A percentile compares a stretch with the other conserved stretches of the same genome.
Conservation (phyloP, 2,888 invertebrate genomes). For the Amiota mariae region DNA sequence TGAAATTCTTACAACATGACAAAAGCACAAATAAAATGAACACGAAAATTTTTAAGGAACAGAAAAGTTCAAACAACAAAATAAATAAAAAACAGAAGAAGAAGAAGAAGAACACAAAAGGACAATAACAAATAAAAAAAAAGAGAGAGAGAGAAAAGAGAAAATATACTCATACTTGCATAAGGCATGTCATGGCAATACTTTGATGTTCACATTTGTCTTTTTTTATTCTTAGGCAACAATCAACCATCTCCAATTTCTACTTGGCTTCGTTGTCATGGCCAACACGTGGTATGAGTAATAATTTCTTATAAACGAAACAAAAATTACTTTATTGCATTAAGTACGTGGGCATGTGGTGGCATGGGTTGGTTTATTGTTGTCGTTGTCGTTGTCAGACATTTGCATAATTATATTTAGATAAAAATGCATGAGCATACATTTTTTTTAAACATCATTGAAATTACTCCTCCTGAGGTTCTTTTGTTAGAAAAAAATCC, state of each 20-base stretch:
- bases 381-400: constrained; percentile 40
- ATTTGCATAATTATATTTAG: constrained; percentile 63
- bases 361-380: constrained; percentile 6
- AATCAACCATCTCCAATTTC: too few species aligned
- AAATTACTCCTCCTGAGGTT: neutral
- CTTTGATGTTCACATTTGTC: constrained; percentile 15
- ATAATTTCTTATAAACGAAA: neutral
- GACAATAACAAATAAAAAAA: neutral
- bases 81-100: neutral
- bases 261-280: neutral
- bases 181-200: constrained; percentile 33
- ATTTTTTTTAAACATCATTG: too few species aligned
- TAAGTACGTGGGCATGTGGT: constrained; percentile 13
- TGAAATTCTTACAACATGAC: constrained; percentile 69
- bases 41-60: constrained; percentile 44
- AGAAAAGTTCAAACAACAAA: constrained; percentile 32
- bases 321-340: neutral
- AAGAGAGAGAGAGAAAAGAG: too few species aligned
- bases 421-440: constrained; percentile 49
- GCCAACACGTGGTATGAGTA: constrained; percentile 16
- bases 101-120: constrained; percentile 19
- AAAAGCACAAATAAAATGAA: neutral
- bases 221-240: too few species aligned
- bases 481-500: neutral
- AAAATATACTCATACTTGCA: too few species aligned